Evolutionary conservation across 92 coral and sea anemone species (phyloP).

Genomic region (Bergia puertoricense): DNA sequence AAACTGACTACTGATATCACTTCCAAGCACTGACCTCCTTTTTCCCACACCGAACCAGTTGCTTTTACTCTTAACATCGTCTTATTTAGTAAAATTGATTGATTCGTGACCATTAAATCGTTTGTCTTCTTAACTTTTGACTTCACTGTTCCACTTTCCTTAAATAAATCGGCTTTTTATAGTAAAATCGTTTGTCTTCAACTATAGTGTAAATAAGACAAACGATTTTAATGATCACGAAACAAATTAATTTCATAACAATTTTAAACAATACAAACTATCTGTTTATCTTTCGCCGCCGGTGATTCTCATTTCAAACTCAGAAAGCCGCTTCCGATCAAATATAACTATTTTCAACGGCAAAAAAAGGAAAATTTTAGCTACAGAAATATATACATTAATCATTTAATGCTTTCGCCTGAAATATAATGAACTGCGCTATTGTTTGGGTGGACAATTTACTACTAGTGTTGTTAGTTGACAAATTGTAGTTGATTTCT

Average conservation of each 20-base stretch:
- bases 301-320: constrained; percentile 1
- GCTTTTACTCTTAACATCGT: not conserved
- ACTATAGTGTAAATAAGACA: constrained; percentile 16
- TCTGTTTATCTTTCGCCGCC: constrained; percentile 25
- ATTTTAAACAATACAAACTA: constrained; percentile 16
- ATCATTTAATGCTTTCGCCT: no score
- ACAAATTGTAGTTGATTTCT: no score
- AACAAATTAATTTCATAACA: constrained; percentile 30
- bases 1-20: not conserved
- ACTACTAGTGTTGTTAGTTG: no score
- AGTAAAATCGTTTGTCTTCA: constrained; percentile 14
- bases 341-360: not conserved
- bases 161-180: not conserved
- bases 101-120: constrained; percentile 20
- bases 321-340: constrained; percentile 24
- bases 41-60: not conserved
- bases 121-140: constrained; percentile 17
- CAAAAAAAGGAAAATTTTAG: not conserved
- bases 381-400: no score
- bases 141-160: not conserved
- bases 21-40: not conserved
- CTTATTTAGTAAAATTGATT: not conserved
- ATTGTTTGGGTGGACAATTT: no score
- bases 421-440: no score
- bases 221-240: constrained; percentile 22